Base-by-base conservation (phyloP, 1,140 invertebrate genomes). In the Aphis craccivora region DNA sequence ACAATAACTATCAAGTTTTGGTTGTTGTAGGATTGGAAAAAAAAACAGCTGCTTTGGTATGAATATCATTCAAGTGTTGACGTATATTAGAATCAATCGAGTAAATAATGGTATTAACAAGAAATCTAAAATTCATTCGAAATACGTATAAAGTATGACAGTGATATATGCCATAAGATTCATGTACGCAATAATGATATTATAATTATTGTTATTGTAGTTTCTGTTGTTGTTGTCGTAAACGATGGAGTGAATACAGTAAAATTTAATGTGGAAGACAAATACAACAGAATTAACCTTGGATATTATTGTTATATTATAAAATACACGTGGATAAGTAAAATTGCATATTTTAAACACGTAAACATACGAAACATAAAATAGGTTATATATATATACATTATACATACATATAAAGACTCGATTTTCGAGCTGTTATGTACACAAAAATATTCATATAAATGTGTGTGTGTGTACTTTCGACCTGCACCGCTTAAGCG, bases 301-400 rank as follows among this genome's bases (percentile, higher is more conserved):
- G n/a, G 60, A 76, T n/a, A 76, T 76, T 76, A 76, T 60, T 76
- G n/a, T 67, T 67, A 67, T 76, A 86, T 86, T 83, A 83, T 20
- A 83, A 37, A 40, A 83, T 83, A 87, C 43, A 87, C 43, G 43
- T 51, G 83, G n/a, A 83, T 35, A 14, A 48, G 88, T 55, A 53
- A 89, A 40, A 55, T 89, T 89, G 48, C 35, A 37, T 89, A 89
- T 89, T 89, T 89, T 89, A 55, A 53, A 55, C 88, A 89, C 88
- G 88, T 89, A 89, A 89, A 35, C 48, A 55, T 55, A 55, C 88
- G 88, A 37, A 40, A 89, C 51, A 25, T 22, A 23, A 89, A 87
- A 87, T 87, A 87, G 30, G 60, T 30, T 84, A 43, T 40, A n/a
- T 23, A 43, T 40, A 83, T 83, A 14, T 60, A 60, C 30, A 60